These are phyloP conservation scores for Parnassius glacialis DNA, from an alignment of 2,888 invertebrate genomes.

Conservation along the genomic window DNA sequence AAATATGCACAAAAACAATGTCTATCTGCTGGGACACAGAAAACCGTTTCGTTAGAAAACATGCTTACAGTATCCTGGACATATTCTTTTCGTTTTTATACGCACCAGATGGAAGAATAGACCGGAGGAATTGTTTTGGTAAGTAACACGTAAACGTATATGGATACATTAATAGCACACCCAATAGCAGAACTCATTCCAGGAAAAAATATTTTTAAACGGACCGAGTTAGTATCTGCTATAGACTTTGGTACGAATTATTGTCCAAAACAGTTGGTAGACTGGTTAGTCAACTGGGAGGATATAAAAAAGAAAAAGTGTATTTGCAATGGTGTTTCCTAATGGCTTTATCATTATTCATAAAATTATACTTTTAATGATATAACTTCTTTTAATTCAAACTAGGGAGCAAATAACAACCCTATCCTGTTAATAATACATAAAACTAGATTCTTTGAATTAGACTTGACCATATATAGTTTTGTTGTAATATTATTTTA, in stretches of 20 bases:
- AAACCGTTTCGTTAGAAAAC: too few species aligned
- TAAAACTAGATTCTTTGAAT: too few species aligned
- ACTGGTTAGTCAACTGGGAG: background rate
- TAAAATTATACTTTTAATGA: background rate
- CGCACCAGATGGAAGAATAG: background rate
- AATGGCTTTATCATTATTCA: conserved; percentile 4
- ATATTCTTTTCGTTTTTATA: background rate
- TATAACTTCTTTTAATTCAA: background rate
- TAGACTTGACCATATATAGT: too few species aligned
- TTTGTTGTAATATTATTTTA: too few species aligned
- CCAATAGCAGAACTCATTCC: background rate
- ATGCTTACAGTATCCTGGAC: background rate
- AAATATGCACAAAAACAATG: too few species aligned
- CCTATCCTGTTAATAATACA: too few species aligned
- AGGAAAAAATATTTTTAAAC: background rate
- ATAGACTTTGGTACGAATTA: background rate
- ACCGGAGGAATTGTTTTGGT: background rate
- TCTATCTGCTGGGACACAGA: too few species aligned
- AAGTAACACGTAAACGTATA: conserved; percentile 5
- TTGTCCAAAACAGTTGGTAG: background rate
- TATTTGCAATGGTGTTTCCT: background rate
- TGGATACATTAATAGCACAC: conserved; percentile 10
- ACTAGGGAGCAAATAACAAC: background rate
- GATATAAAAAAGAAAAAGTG: background rate
- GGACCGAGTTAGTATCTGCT: background rate